Percentiles rank a stretch among this genome's conserved stretches.
Evolutionary conservation across 2,888 invertebrate genomes (phyloP).

Genomic region (Dysmachus trigonus): DNA sequence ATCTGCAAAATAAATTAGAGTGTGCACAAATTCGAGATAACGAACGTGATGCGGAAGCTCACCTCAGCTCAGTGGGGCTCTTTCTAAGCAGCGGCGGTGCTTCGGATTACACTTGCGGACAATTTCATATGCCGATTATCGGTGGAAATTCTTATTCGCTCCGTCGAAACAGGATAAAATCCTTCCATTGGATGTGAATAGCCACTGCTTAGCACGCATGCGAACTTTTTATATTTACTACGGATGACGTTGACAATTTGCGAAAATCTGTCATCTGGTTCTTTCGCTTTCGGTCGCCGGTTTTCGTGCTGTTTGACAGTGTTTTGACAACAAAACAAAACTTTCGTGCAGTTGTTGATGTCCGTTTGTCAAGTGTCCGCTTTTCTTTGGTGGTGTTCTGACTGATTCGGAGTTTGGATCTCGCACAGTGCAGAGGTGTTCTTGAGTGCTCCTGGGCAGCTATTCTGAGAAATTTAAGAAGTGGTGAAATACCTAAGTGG

Average conservation of each 20-base stretch:
- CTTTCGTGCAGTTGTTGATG: neutral
- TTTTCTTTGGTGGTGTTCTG: no score
- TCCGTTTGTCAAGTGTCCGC: neutral
- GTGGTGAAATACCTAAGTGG: no score
- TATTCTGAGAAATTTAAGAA: no score
- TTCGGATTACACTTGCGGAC: neutral
- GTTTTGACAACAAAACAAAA: neutral
- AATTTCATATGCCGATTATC: neutral
- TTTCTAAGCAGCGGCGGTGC: neutral
- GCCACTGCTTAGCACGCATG: neutral
- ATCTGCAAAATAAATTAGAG: neutral
- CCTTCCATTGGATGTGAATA: neutral
- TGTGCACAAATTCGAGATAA: neutral
- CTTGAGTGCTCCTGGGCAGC: no score
- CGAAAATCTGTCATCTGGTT: neutral
- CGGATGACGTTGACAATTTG: conserved; percentile 46
- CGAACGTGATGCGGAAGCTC: neutral
- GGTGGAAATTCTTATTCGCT: neutral
- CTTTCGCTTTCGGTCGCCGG: neutral
- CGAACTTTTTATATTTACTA: neutral
- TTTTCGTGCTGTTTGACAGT: neutral
- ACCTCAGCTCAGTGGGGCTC: neutral
- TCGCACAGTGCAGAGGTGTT: no score
- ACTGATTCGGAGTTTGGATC: no score
- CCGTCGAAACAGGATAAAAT: neutral